A percentile compares a stretch with the other conserved stretches of the same genome.
Evolutionary conservation across 2,113 vertebrate genomes (phyloP).

Genomic region (Sula dactylatra): DNA sequence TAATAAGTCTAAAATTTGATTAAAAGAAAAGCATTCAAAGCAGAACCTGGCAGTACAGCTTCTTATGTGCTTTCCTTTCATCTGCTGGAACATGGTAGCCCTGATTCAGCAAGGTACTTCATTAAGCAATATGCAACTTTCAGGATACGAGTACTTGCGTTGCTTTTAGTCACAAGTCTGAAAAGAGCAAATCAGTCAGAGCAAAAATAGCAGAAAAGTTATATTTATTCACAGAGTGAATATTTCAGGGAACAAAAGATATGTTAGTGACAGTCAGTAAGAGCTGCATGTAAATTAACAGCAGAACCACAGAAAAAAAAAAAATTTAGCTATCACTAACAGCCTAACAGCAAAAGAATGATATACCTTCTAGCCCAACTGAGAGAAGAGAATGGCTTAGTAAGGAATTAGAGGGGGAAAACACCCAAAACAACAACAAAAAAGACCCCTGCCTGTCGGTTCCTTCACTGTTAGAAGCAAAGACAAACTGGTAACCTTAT

Average conservation of each 20-base stretch:
- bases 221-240: slow-evolving; percentile 42
- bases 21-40: slow-evolving; percentile 56
- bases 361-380: not conserved
- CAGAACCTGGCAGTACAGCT: slow-evolving; percentile 41
- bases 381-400: not conserved
- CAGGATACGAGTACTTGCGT: not conserved
- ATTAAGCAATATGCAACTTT: slow-evolving; percentile 9
- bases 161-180: not conserved
- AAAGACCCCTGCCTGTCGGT: not conserved
- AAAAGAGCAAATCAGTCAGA: slow-evolving; percentile 38
- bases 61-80: slow-evolving; percentile 51
- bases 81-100: slow-evolving; percentile 4
- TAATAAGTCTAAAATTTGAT: slow-evolving; percentile 58
- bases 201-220: slow-evolving; percentile 49
- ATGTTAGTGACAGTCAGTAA: slow-evolving; percentile 30
- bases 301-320: slow-evolving; percentile 23
- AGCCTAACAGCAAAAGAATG: not conserved
- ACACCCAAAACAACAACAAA: rapidly evolving
- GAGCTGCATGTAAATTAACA: slow-evolving; percentile 31
- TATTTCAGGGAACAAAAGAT: slow-evolving; percentile 56
- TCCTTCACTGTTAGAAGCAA: not conserved
- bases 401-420: not conserved
- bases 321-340: not conserved
- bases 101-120: slow-evolving; percentile 65
- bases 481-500: not conserved